Evolutionary conservation across 1,140 invertebrate species (phyloP).

Genomic region (Pseudomyrmex gracilis): DNA sequence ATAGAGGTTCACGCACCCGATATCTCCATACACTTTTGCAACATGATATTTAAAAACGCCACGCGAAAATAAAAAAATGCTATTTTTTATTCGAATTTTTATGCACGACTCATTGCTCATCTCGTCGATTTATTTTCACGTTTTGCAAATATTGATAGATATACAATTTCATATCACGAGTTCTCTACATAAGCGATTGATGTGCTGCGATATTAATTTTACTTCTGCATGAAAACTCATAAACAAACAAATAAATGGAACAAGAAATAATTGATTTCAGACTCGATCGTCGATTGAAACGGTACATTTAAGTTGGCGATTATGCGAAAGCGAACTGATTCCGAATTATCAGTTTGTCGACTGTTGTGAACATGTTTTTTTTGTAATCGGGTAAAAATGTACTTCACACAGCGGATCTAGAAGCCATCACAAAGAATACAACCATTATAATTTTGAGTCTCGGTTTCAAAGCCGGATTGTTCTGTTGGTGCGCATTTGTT

Average conservation of each 20-base stretch:
- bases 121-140: conserved; percentile 7
- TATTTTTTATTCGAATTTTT: background rate
- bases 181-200: background rate
- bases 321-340: conserved; percentile 5
- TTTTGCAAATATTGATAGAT: conserved; percentile 28
- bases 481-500: background rate
- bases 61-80: background rate
- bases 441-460: conserved; percentile 12
- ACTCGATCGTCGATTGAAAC: conserved; percentile 6
- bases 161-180: conserved; percentile 14
- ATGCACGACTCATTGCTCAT: background rate
- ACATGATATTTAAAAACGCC: background rate
- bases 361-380: background rate
- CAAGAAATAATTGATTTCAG: conserved; percentile 36
- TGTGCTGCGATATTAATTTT: conserved; percentile 24
- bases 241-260: background rate
- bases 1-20: background rate
- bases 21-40: background rate
- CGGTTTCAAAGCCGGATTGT: conserved; percentile 30
- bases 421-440: conserved; percentile 10
- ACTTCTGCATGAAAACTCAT: background rate
- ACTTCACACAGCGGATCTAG: conserved; percentile 3
- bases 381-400: background rate
- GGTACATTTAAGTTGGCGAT: conserved; percentile 37
- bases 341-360: conserved; percentile 35